Percentiles rank a stretch among this genome's conserved stretches.
Conservation (phyloP, 1,140 invertebrate genomes). For the Popillia japonica region DNA sequence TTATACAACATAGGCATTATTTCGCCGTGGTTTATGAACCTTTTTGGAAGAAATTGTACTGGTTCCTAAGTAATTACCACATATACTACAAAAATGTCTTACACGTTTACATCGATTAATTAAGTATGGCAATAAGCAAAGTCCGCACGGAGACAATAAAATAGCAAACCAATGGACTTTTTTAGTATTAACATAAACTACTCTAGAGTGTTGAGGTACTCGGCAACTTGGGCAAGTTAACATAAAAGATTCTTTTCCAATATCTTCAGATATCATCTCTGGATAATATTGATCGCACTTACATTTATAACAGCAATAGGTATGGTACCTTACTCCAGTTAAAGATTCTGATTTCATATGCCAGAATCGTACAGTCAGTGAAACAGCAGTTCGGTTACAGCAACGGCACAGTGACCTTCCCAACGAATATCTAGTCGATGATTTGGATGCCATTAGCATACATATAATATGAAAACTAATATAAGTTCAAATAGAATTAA, state of each 20-base stretch:
- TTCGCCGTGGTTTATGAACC: not conserved
- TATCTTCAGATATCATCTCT: constrained; percentile 3
- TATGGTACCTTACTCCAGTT: not conserved
- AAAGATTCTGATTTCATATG: constrained; percentile 17
- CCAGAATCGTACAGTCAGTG: constrained; percentile 8
- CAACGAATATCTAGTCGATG: not conserved
- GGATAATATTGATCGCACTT: constrained; percentile 29
- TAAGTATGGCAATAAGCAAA: constrained; percentile 19
- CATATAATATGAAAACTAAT: no score
- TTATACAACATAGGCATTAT: not conserved
- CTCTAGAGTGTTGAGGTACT: constrained; percentile 6
- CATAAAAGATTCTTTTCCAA: constrained; percentile 7
- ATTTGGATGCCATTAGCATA: not conserved
- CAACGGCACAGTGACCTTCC: not conserved
- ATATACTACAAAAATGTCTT: constrained; percentile 35
- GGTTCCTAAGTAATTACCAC: constrained; percentile 29
- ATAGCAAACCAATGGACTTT: constrained; percentile 21
- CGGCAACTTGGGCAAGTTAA: constrained; percentile 22
- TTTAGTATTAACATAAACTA: not conserved
- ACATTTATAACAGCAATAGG: constrained; percentile 29
- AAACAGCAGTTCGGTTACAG: not conserved
- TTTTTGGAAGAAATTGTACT: not conserved
- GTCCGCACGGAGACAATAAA: not conserved
- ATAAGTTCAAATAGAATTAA: not conserved
- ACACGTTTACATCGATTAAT: constrained; percentile 13